phyloP scores from a whole-genome alignment of 2,797 vertebrate species.

The Mormyrops boulengeri region DNA sequence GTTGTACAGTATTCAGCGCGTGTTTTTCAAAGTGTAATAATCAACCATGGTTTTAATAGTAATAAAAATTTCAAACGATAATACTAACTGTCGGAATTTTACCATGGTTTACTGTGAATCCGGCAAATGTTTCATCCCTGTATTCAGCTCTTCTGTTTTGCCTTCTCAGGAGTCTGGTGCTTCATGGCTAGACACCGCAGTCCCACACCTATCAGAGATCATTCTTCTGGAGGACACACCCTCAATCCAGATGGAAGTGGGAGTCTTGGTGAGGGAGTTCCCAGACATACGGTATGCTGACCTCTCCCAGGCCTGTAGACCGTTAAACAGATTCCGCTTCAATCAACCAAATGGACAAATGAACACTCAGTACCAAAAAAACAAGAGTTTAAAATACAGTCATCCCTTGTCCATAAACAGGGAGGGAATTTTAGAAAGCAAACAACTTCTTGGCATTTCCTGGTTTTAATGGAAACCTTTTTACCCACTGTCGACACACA shows the following conservation, averaged over 20 bases:
- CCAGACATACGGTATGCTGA: constrained; percentile 78
- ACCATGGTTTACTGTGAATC: background rate
- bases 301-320: background rate
- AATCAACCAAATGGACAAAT: background rate
- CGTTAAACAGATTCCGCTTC: background rate
- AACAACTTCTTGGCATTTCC: constrained; percentile 40
- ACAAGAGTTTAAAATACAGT: constrained; percentile 14
- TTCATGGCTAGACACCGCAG: constrained; percentile 72
- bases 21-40: background rate
- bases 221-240: constrained; percentile 80
- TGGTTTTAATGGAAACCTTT: constrained; percentile 40
- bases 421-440: constrained; percentile 40
- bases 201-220: constrained; percentile 78
- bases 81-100: background rate
- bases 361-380: background rate
- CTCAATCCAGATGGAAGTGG: constrained; percentile 89
- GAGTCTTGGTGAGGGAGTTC: constrained; percentile 75
- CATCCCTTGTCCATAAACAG: constrained; percentile 28
- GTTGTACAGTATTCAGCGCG: background rate
- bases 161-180: constrained; percentile 69
- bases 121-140: background rate
- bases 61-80: background rate
- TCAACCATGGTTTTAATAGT: background rate
- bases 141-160: background rate
- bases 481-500: constrained; percentile 33